These are phyloP conservation scores for Apis mellifera DNA, from an alignment of 1,140 invertebrate species.

Conservation along the genomic window DNA sequence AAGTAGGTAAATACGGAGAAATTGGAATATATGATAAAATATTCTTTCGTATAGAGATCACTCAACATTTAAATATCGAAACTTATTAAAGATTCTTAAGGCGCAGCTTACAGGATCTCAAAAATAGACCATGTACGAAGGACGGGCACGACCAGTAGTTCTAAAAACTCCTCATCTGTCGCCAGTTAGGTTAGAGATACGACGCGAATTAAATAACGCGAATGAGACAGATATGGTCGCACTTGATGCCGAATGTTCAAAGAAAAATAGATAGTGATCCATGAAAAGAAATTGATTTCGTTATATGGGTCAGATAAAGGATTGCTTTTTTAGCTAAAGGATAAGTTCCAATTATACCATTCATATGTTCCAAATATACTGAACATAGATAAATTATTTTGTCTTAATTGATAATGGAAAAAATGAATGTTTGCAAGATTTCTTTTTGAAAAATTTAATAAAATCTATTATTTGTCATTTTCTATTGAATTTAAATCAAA, in stretches of 20 bases:
- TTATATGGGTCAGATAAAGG: conserved; percentile 60
- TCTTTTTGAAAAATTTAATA: neutral
- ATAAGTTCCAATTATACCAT: conserved; percentile 74
- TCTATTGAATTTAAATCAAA: too few relatives aligned
- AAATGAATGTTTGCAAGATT: neutral
- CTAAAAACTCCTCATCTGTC: conserved; percentile 3
- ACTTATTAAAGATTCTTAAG: conserved; percentile 7
- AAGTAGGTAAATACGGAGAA: neutral
- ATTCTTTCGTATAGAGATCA: neutral
- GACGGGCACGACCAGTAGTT: neutral
- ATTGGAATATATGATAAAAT: neutral
- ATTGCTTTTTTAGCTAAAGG: conserved; percentile 61
- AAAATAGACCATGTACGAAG: neutral
- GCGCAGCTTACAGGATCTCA: neutral
- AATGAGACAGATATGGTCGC: conserved; percentile 24
- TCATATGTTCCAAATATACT: neutral
- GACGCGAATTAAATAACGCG: conserved; percentile 47
- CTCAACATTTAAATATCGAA: neutral
- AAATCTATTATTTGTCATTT: too few relatives aligned
- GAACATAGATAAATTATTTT: conserved; percentile 48
- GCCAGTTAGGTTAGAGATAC: neutral
- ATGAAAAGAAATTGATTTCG: conserved; percentile 40
- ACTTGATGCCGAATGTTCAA: conserved; percentile 11
- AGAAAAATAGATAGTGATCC: conserved; percentile 33
- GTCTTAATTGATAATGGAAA: conserved; percentile 1